Base-by-base conservation (phyloP, 2,888 invertebrate species). In the Drosophila subsilvestris region DNA sequence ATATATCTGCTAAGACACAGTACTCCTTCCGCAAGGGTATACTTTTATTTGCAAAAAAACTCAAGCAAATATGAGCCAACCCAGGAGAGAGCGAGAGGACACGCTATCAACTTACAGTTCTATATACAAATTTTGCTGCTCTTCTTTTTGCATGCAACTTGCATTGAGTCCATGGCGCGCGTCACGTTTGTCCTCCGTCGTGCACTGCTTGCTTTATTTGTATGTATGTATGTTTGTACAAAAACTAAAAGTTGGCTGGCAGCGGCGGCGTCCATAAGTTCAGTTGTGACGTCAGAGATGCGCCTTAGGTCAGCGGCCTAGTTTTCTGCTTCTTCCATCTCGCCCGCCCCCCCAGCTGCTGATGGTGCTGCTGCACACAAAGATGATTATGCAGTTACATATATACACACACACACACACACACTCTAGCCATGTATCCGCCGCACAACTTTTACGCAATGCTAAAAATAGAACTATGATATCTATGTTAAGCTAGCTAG, bases 271-370 rank as follows among this genome's bases (percentile, higher is more conserved):
- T 80, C 83, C 89, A 88, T 88, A 89, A 90, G 90, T 90, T 90
- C 90, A 88, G 80, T 90, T 86, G 90, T 92, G 91, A 91, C 91
- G 91, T 91, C 91, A 91, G 89, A 84, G 70, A 76, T 72, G 81
- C 79, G 76, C 88, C 85, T 77, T 86, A 91, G 91, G 91, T 91
- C 91, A 91, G 91, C 90, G 91, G 90, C 91, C 91, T 91, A 91
- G 84, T 90, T 90, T 89, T 76, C 72, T 22, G 56, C 63, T 67
- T 49, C 44, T 8, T 22, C 53, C 25, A 9, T 29, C 9, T n/a
- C 14, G 44, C 43, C 22, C 45, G 20, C 37, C 5, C 10, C 37
- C 10, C n/a, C n/a, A 32, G 14, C 37, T 10, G 42, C 12, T 29
- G 29, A 8, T 37, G 14, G 14, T 63, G 63, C 55, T 63, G 63